A percentile compares a stretch with the other conserved stretches of the same genome.
phyloP scores from a whole-genome alignment of 2,888 invertebrate genomes.

The Papilio gigon region DNA sequence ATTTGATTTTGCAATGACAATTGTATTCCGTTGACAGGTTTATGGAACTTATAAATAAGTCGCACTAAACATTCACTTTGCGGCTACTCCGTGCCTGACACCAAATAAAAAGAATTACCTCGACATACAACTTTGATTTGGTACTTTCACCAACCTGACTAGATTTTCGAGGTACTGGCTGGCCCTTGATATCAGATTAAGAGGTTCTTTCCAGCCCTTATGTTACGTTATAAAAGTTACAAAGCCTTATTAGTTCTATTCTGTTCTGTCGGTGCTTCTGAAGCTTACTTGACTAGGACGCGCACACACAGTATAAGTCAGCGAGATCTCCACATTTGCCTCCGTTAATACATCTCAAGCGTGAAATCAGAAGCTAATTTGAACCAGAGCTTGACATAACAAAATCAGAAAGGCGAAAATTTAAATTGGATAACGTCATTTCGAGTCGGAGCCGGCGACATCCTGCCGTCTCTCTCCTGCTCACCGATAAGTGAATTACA shows the following conservation, averaged over 20 bases:
- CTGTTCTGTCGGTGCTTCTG: neutral
- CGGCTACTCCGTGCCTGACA: neutral
- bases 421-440: conserved; percentile 73
- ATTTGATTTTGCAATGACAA: conserved; percentile 36
- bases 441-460: conserved; percentile 50
- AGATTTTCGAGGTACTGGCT: neutral
- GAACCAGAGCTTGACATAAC: conserved; percentile 68
- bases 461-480: conserved; percentile 54
- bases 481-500: conserved; percentile 51
- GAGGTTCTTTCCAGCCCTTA: too few species aligned
- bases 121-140: neutral
- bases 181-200: neutral
- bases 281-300: too few species aligned
- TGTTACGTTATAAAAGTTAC: too few species aligned
- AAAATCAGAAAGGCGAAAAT: conserved; percentile 71
- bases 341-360: conserved; percentile 52
- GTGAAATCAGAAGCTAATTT: conserved; percentile 55
- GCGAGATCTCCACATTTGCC: conserved; percentile 41
- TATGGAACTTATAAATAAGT: conserved; percentile 19
- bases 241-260: neutral
- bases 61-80: neutral
- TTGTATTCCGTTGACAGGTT: conserved; percentile 32
- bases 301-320: conserved; percentile 10
- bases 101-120: neutral
- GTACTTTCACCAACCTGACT: neutral